These are phyloP conservation scores for Quadroppia sp. DNA, from an alignment of 2,888 invertebrate genomes.

Conservation along the genomic window DNA sequence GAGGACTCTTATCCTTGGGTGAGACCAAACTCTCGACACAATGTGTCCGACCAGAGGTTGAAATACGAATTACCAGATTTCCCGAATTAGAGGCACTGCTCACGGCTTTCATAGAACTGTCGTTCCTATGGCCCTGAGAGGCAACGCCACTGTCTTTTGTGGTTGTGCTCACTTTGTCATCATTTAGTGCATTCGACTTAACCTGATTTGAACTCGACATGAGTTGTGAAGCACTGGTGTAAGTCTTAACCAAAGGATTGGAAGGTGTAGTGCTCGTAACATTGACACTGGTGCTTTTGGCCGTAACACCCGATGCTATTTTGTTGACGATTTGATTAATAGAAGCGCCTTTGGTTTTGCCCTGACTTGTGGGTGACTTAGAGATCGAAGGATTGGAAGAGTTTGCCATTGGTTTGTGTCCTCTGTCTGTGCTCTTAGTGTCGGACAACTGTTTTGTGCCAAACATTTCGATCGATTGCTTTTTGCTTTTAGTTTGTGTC, in stretches of 20 bases:
- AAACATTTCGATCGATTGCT: background rate
- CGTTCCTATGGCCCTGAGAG: background rate
- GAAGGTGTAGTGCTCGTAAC: constrained; percentile 38
- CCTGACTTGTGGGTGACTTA: background rate
- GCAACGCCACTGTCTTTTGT: constrained; percentile 15
- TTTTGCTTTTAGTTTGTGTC: background rate
- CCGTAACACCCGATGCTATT: constrained; percentile 33
- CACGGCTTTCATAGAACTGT: constrained; percentile 23
- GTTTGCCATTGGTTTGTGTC: background rate
- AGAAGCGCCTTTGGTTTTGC: constrained; percentile 29
- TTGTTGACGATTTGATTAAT: constrained; percentile 38
- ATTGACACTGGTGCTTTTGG: constrained; percentile 32
- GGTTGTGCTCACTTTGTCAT: constrained; percentile 29
- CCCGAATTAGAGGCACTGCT: constrained; percentile 20
- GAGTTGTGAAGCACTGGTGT: background rate
- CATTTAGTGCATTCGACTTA: background rate
- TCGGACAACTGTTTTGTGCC: background rate
- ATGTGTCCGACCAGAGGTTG: constrained; percentile 13
- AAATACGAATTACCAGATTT: constrained; percentile 39
- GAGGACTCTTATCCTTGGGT: background rate
- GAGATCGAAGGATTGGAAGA: background rate
- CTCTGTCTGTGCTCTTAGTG: background rate
- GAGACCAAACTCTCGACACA: constrained; percentile 18
- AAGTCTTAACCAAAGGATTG: background rate
- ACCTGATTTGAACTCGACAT: background rate